Base-by-base conservation (phyloP, 1,140 invertebrate species). In the Arctopsyche grandis region DNA sequence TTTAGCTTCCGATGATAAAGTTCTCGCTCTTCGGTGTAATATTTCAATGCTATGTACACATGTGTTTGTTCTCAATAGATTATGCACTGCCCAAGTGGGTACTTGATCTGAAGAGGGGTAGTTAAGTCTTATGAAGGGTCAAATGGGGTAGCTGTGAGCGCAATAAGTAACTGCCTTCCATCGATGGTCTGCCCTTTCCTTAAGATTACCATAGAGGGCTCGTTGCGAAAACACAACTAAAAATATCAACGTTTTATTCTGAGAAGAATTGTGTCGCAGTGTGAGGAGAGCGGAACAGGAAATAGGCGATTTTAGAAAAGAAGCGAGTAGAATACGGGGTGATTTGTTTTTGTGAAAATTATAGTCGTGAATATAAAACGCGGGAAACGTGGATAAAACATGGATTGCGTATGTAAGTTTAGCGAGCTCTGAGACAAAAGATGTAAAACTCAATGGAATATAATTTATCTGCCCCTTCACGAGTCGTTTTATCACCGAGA, bases 81-180 rank as follows among this genome's bases (percentile, higher is more conserved):
- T 75, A 80, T 80, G 79, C 79, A 70, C 21, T 63, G 43, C 56
- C 43, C 48, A 1, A 66, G 60, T 69, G 46, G 63, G 16, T 69
- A 29, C 24, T 52, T 74, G 63, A 76, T 76, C 22, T 19, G 60
- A 70, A 22, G n/a, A 22, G 73, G 58, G 79, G 63, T 24, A 9
- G 22, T 74, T 79, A 21, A 63, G 38, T 22, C 44, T 77, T 56
- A 74, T 74, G 75, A 38, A 52, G 77, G 78, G 78, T 48, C 78
- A 19, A 75, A 21, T 46, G 79, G 79, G 70, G 78, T 60, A 22
- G 29, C 19, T 29, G 44, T 43, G 58, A 66, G 58, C 70, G 69
- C 78, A 79, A 76, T 80, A 71, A 71, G 79, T 58, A 69, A 77
- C 73, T 60, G 79, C 43, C 19, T 44, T 43, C 79, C 79, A 80